Base-by-base conservation (phyloP, 2,888 invertebrate species). In the Leptinotarsa haldemani region DNA sequence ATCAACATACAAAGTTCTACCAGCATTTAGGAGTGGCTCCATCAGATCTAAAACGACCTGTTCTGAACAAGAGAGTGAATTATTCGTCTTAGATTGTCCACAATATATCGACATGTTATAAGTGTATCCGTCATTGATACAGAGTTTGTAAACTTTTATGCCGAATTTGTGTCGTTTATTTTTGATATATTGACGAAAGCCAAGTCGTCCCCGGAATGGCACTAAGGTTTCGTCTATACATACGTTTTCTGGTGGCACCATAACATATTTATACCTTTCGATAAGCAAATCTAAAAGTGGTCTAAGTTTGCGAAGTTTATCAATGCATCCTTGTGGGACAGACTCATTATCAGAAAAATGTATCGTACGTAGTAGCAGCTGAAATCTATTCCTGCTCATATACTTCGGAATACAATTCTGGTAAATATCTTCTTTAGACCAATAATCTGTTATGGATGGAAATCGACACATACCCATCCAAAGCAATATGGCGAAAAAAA, bases 351-450 rank as follows among this genome's bases (percentile, higher is more conserved):
- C 53, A n/a, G 16, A 53, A 52, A 68, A 68, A 68, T 68, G 68
- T 68, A 68, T 52, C 68, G 53, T 68, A n/a, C 68, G 68, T 50
- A 68, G 25, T 52, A 68, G n/a, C 25, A 52, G 52, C 18, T 68
- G 68, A 68, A 68, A 68, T 22, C 68, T 68, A 25, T 68, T 68
- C 53, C 68, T 20, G 52, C 68, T 68, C 68, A 68, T 68, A 52
- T 52, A 68, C 68, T 68, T 68, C 13, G 18, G 18, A 53, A 68
- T 68, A 68, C 68, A 9, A 53, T 68, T 68, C 52, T 68, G 40
- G 53, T 68, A 68, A 53, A 68, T 68, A 22, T 68, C 68, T 68
- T 68, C 68, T 68, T 68, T 68, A 53, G 68, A 68, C 68, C 53
- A 68, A 25, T 68, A 50, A 52, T 68, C 68, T 68, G 68, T 68